Evolutionary conservation across 2,888 invertebrate genomes (phyloP), one percentile per base, ranked within the genome.

Genomic region (Eupithecia insigniata): DNA sequence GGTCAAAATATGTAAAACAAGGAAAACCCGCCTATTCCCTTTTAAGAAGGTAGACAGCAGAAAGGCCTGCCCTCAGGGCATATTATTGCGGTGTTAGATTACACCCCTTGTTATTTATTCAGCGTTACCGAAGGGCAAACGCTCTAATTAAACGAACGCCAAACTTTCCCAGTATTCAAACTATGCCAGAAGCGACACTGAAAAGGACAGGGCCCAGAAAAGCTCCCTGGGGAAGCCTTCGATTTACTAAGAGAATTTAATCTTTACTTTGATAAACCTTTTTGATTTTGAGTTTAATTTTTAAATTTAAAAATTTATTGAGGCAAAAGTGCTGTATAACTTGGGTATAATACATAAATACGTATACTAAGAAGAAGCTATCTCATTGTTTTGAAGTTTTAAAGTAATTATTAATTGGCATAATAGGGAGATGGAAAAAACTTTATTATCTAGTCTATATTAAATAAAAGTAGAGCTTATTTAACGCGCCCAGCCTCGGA

Each of bases 101-200:
- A 62, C 30, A 34, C n/a, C 12, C 28, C 51, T 16, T 34, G 58
- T 70, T 66, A 70, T 65, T 58, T 66, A 65, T 66, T 34, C 65
- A 58, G 65, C 26, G n/a, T 34, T 64, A 46, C 30, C 36, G 34
- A 32, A 62, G 34, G 61, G 67, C 69, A 65, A 66, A 66, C 26
- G 58, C 65, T 74, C 70, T 80, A 72, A 80, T 76, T 74, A 78
- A 72, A 76, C 73, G 72, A 66, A 70, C 62, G 39, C 70, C 72
- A 75, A 74, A 75, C 77, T 67, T 60, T 60, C 65, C 60, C 51
- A 55, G 61, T 58, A 74, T 70, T 62, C 69, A 61, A 80, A 78
- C 80, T 79, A 79, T 76, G 69, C 60, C 34, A 72, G 73, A 71
- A 66, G 70, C 73, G 70, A 67, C 70, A 28, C 65, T n/a, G 58